These are phyloP conservation scores for Capromys pilorides DNA, from an alignment of 2,797 vertebrate genomes.

Conservation along the genomic window DNA sequence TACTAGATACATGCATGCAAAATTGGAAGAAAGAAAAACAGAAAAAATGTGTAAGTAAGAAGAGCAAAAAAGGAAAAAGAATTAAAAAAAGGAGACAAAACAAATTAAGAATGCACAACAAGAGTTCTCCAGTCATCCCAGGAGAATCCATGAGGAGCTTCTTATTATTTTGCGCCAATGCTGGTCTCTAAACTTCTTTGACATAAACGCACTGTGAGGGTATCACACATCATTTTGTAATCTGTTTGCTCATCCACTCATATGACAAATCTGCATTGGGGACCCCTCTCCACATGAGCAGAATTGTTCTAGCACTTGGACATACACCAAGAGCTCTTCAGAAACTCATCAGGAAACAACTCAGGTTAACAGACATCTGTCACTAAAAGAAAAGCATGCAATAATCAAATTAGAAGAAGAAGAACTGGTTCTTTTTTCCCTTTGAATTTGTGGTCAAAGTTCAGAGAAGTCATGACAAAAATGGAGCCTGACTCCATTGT, in stretches of 20 bases:
- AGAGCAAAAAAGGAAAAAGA: too few species aligned
- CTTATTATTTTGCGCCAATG: neutral
- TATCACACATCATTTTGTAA: neutral
- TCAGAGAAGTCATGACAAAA: neutral
- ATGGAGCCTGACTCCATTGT: neutral
- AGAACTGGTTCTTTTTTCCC: neutral
- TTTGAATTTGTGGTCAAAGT: neutral
- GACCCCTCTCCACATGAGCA: neutral
- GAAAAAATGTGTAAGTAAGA: too few species aligned
- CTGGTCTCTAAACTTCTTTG: slow-evolving; percentile 28
- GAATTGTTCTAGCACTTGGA: neutral
- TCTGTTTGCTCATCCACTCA: neutral
- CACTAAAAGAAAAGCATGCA: slow-evolving; percentile 4
- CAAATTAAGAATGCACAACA: neutral
- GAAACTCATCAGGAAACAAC: neutral
- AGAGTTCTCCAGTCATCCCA: neutral
- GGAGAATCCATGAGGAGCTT: neutral
- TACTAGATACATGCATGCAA: too few species aligned
- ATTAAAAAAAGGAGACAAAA: too few species aligned
- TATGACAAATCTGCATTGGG: neutral
- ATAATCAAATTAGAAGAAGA: neutral
- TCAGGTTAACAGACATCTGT: neutral
- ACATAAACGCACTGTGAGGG: neutral
- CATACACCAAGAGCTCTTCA: slow-evolving; percentile 2
- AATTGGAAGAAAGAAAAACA: too few species aligned